Percentiles rank a stretch among this genome's conserved stretches.
These are phyloP conservation scores for Pseudochirops corinnae DNA, from an alignment of 2,797 vertebrate species.

Conservation along the genomic window DNA sequence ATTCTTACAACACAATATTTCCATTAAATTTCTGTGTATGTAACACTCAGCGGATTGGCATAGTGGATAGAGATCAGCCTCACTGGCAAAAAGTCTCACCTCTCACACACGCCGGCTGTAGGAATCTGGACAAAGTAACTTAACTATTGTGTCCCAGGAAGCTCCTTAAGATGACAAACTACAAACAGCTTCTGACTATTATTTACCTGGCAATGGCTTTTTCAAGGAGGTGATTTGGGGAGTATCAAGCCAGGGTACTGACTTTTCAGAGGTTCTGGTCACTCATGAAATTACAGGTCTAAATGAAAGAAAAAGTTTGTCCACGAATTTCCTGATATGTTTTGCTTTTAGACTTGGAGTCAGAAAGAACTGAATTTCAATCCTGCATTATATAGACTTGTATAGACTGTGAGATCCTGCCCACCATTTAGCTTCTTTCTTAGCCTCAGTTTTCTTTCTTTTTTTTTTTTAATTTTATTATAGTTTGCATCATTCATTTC, in stretches of 20 bases:
- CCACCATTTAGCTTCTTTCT: neutral
- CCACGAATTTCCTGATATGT: neutral
- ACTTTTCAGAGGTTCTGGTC: neutral
- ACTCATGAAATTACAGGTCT: neutral
- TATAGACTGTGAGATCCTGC: neutral
- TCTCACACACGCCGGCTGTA: neutral
- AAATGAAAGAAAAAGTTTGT: too few species aligned
- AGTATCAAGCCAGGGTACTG: neutral
- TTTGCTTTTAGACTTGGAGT: neutral
- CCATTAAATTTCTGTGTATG: neutral
- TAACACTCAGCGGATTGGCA: neutral
- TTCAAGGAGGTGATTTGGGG: neutral
- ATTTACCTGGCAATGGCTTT: neutral
- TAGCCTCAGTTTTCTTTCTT: conserved; percentile 17
- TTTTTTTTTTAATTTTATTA: too few species aligned
- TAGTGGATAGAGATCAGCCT: neutral
- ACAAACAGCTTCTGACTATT: too few species aligned
- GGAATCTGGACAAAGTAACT: neutral
- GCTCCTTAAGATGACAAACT: neutral
- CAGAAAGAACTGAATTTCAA: neutral
- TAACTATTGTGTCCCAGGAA: neutral
- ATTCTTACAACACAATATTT: neutral
- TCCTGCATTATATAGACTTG: neutral
- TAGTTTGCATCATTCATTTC: too few species aligned
- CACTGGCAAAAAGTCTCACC: neutral